phyloP scores from a whole-genome alignment of 2,113 vertebrate genomes.

The Macheiramphus alcinus region DNA sequence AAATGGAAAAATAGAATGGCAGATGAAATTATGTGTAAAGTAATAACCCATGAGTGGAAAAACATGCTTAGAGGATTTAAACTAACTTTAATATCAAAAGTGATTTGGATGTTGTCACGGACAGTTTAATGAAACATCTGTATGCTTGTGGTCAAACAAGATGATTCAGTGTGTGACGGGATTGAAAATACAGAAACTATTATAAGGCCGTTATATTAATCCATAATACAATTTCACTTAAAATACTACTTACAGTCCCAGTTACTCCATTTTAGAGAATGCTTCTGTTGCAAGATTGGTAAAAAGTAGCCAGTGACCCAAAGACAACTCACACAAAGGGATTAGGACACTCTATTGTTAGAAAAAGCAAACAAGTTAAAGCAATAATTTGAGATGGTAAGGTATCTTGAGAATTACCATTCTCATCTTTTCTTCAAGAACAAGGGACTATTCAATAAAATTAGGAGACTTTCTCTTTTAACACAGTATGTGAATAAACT shows the following conservation, averaged over 20 bases:
- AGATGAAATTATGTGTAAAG: background rate
- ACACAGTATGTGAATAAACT: background rate
- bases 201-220: background rate
- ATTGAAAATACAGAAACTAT: background rate
- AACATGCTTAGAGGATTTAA: background rate
- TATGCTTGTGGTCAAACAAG: background rate
- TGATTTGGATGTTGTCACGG: background rate
- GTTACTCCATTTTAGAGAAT: background rate
- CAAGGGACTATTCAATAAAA: background rate
- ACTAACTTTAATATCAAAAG: background rate
- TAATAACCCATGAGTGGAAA: background rate
- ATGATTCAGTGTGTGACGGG: background rate
- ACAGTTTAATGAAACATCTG: background rate
- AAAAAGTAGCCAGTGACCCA: background rate
- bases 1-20: background rate
- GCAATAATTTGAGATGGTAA: background rate
- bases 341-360: background rate
- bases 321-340: background rate
- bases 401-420: background rate
- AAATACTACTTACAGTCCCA: background rate
- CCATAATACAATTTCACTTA: background rate
- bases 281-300: background rate
- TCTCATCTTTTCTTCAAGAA: background rate
- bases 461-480: background rate
- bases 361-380: background rate